phyloP scores from a whole-genome alignment of 1,140 invertebrate species.

The Hyles vespertilio region DNA sequence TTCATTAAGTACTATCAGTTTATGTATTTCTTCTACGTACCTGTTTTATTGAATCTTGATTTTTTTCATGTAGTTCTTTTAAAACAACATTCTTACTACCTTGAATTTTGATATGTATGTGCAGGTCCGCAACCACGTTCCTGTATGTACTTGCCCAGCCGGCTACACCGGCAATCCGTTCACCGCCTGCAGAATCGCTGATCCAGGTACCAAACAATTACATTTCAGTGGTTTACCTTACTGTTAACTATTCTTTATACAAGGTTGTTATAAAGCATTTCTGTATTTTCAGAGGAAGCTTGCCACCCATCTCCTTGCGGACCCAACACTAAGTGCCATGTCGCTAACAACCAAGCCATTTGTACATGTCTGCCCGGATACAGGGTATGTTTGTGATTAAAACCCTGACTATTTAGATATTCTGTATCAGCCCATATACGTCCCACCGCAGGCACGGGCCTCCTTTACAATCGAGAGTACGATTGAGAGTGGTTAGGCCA shows the following conservation, averaged over 20 bases:
- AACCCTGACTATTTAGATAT: no score
- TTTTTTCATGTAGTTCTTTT: no score
- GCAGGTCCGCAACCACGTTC: constrained; percentile 85
- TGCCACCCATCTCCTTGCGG: constrained; percentile 89
- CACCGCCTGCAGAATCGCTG: constrained; percentile 76
- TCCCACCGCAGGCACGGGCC: no score
- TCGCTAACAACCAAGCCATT: constrained; percentile 83
- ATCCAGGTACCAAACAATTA: constrained; percentile 74
- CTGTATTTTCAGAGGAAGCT: constrained; percentile 79
- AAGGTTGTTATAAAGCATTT: neutral
- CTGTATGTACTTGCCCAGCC: constrained; percentile 88
- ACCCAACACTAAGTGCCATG: constrained; percentile 86
- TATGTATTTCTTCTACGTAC: no score
- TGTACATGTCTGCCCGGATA: constrained; percentile 86
- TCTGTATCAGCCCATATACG: no score
- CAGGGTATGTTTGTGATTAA: constrained; percentile 39
- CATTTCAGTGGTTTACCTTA: no score
- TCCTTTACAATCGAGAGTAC: no score
- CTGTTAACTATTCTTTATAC: no score
- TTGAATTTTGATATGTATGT: constrained; percentile 22
- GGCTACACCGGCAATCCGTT: constrained; percentile 91
- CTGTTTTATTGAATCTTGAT: no score
- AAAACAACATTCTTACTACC: constrained; percentile 18
- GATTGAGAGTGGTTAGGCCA: no score
- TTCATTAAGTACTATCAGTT: no score